These are phyloP conservation scores for Choristoneura fumiferana DNA, from an alignment of 1,140 invertebrate species.

Conservation along the genomic window DNA sequence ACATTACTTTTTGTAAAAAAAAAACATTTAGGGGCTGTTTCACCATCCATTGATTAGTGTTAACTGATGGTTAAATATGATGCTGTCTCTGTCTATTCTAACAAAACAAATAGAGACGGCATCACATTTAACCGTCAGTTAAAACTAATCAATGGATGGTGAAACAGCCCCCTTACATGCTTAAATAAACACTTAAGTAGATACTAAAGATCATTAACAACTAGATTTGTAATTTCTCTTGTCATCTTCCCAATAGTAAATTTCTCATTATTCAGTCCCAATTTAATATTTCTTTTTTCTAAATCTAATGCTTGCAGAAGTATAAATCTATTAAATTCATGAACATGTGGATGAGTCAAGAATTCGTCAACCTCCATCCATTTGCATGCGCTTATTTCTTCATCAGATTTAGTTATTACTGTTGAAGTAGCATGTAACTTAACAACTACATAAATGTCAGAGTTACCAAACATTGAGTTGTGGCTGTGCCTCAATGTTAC, in stretches of 20 bases:
- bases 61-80: too few species aligned
- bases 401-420: constrained; percentile 83
- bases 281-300: constrained; percentile 79
- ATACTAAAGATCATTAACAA: constrained; percentile 59
- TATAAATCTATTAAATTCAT: constrained; percentile 86
- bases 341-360: constrained; percentile 84
- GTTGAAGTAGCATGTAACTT: constrained; percentile 83
- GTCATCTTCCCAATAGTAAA: constrained; percentile 39
- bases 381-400: constrained; percentile 86
- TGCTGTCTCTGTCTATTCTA: too few species aligned
- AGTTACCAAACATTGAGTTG: constrained; percentile 85
- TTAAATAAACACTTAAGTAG: too few species aligned
- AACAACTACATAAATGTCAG: constrained; percentile 91
- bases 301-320: constrained; percentile 84
- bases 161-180: too few species aligned
- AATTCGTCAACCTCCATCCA: constrained; percentile 93
- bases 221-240: constrained; percentile 51
- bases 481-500: constrained; percentile 88
- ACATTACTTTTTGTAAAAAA: too few species aligned
- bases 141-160: too few species aligned
- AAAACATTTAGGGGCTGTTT: too few species aligned
- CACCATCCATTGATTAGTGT: too few species aligned
- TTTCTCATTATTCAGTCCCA: constrained; percentile 64
- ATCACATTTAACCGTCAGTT: too few species aligned
- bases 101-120: too few species aligned